Percentiles rank a stretch among this genome's conserved stretches.
Conservation (phyloP, 2,113 vertebrate genomes). For the Ptychochromis oligacanthus region DNA sequence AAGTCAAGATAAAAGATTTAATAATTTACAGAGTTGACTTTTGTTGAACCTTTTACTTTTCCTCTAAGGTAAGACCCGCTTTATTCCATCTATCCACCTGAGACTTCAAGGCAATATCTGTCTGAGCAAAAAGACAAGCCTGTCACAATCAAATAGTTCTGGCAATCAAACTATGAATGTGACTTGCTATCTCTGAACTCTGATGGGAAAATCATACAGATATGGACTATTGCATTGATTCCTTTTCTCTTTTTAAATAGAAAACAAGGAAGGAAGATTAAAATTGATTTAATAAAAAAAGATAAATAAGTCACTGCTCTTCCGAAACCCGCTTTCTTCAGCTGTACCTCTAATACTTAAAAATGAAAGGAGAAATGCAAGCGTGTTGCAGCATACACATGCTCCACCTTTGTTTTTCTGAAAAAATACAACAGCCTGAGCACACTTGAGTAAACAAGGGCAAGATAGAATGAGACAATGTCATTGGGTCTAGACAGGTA, state of each 20-base stretch:
- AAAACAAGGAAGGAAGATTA: slow-evolving; percentile 62
- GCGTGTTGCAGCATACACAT: not conserved
- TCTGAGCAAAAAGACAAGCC: slow-evolving; percentile 42
- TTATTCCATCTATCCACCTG: slow-evolving; percentile 41
- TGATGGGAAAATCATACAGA: slow-evolving; percentile 59
- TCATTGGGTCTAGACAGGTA: not conserved
- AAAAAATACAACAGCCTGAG: slow-evolving; percentile 1
- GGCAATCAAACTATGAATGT: slow-evolving; percentile 43
- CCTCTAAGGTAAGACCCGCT: slow-evolving; percentile 35
- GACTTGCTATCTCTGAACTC: slow-evolving; percentile 19
- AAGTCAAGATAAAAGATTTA: slow-evolving; percentile 45
- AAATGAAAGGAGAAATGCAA: slow-evolving; percentile 8
- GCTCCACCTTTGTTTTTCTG: not conserved
- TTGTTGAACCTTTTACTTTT: slow-evolving; percentile 56
- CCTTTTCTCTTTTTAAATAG: slow-evolving; percentile 39
- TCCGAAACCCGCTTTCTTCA: slow-evolving; percentile 1
- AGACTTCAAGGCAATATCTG: slow-evolving; percentile 54
- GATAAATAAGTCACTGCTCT: not conserved
- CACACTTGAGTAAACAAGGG: not conserved
- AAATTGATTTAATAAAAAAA: slow-evolving; percentile 59
- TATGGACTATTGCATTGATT: slow-evolving; percentile 66
- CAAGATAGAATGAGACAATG: not conserved
- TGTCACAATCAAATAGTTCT: slow-evolving; percentile 39
- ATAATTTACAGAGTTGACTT: slow-evolving; percentile 67
- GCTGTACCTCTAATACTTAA: not conserved